These are phyloP conservation scores for Lota lota DNA, from an alignment of 2,113 vertebrate genomes.

Conservation along the genomic window DNA sequence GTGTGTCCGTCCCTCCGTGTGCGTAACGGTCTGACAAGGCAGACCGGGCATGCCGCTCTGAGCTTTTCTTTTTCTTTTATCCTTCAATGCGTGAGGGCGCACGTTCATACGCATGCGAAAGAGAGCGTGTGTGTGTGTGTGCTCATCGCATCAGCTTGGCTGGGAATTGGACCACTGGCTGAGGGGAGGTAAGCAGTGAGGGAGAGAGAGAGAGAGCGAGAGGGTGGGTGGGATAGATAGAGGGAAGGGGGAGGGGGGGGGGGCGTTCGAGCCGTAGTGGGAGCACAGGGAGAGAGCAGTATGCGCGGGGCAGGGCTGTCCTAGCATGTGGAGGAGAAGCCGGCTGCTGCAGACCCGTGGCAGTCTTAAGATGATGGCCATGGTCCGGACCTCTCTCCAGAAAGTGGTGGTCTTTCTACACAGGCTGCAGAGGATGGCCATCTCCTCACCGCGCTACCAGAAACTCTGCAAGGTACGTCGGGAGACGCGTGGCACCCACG, in stretches of 20 bases:
- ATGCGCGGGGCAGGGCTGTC: constrained; percentile 83
- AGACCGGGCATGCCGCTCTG: no score
- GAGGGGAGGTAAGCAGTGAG: constrained; percentile 15
- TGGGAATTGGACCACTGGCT: constrained; percentile 55
- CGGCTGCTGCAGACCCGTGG: constrained; percentile 90
- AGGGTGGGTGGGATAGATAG: neutral
- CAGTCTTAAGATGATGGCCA: constrained; percentile 99
- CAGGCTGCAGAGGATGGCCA: constrained; percentile 98
- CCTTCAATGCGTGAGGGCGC: neutral
- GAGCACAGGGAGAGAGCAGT: constrained; percentile 77
- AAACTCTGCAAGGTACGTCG: constrained; percentile 95
- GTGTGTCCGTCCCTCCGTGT: constrained; percentile 4
- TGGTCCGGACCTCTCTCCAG: constrained; percentile 98
- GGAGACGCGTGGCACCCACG: neutral
- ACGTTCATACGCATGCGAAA: neutral
- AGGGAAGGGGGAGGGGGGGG: constrained; percentile 23
- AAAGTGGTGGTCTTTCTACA: constrained; percentile 99
- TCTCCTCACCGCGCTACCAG: constrained; percentile 97
- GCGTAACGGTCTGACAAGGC: neutral
- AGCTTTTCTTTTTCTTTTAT: no score
- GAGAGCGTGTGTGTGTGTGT: constrained; percentile 9
- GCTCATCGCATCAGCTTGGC: constrained; percentile 63
- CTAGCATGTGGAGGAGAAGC: constrained; percentile 96
- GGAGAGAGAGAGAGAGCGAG: constrained; percentile 65
- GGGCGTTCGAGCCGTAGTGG: neutral